Percentiles rank a stretch among this genome's conserved stretches.
Conservation (phyloP, 2,888 invertebrate genomes). For the Leptodirus hochenwartii region DNA sequence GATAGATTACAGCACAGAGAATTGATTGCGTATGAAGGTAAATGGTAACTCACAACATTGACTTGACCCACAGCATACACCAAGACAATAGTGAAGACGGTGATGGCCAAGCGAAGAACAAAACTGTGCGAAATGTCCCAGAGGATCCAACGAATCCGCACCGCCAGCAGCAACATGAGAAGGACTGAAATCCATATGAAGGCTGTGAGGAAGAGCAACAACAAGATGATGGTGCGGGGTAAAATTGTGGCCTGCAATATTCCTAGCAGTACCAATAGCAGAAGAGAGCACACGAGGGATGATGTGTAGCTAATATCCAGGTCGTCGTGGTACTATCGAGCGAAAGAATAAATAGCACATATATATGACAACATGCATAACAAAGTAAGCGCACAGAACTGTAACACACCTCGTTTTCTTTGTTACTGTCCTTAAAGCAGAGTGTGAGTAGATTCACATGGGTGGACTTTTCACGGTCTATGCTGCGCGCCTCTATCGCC, state of each 20-base stretch:
- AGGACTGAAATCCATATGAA: conserved; percentile 84
- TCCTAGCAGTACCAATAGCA: conserved; percentile 55
- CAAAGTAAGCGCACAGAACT: neutral
- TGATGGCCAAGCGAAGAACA: conserved; percentile 64
- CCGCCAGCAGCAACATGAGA: conserved; percentile 67
- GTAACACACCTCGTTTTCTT: conserved; percentile 54
- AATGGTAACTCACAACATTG: conserved; percentile 56
- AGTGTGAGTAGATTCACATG: conserved; percentile 75
- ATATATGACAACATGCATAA: neutral
- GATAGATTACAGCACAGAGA: conserved; percentile 6
- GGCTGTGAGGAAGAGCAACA: conserved; percentile 70
- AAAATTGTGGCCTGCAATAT: conserved; percentile 64
- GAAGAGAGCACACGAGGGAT: conserved; percentile 57
- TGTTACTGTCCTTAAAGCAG: conserved; percentile 67
- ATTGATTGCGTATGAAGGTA: conserved; percentile 4
- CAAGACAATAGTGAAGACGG: conserved; percentile 70
- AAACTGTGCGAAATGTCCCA: conserved; percentile 79
- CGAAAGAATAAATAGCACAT: conserved; percentile 18
- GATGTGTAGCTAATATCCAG: conserved; percentile 74
- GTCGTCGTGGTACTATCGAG: conserved; percentile 80
- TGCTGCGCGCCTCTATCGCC: conserved; percentile 78
- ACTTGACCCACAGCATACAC: conserved; percentile 82
- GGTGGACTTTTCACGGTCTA: conserved; percentile 76
- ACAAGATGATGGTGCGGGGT: conserved; percentile 66
- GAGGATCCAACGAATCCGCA: conserved; percentile 62